Conservation (phyloP, 2,888 invertebrate species). For the Scaeva pyrastri region DNA sequence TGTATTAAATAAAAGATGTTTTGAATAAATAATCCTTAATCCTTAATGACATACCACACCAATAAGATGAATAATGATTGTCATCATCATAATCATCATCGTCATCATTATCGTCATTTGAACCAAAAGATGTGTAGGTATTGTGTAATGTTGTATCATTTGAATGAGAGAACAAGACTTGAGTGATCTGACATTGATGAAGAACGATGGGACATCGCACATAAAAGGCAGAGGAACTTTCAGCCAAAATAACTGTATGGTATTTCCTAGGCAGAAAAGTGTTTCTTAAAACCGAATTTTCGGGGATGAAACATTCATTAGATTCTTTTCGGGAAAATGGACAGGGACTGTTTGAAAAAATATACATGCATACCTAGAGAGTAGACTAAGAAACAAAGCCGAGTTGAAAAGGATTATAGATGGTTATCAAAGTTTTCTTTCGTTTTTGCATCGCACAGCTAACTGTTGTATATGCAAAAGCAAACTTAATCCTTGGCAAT, state of each 20-base stretch:
- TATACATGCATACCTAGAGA: too few species aligned
- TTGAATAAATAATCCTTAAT: constrained; percentile 73
- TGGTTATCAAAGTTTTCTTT: too few species aligned
- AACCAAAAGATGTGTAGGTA: neutral
- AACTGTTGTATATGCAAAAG: too few species aligned
- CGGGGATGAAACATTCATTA: neutral
- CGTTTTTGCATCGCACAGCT: too few species aligned
- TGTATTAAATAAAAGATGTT: constrained; percentile 67
- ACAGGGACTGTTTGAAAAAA: neutral
- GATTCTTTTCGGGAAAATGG: neutral
- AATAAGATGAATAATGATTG: constrained; percentile 45
- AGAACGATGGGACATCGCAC: constrained; percentile 60
- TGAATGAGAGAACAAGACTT: constrained; percentile 16
- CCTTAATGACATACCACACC: constrained; percentile 61
- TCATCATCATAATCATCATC: constrained; percentile 30
- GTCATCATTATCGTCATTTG: neutral
- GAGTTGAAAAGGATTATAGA: constrained; percentile 11
- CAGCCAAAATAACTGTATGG: neutral
- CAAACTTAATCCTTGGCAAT: too few species aligned
- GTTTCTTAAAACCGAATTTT: neutral
- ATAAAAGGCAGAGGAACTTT: neutral
- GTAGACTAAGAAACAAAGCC: neutral
- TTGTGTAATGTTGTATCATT: neutral
- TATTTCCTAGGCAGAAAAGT: neutral
- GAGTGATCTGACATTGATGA: constrained; percentile 64